phyloP scores from a whole-genome alignment of 2,797 vertebrate genomes.

The Falco cherrug region DNA sequence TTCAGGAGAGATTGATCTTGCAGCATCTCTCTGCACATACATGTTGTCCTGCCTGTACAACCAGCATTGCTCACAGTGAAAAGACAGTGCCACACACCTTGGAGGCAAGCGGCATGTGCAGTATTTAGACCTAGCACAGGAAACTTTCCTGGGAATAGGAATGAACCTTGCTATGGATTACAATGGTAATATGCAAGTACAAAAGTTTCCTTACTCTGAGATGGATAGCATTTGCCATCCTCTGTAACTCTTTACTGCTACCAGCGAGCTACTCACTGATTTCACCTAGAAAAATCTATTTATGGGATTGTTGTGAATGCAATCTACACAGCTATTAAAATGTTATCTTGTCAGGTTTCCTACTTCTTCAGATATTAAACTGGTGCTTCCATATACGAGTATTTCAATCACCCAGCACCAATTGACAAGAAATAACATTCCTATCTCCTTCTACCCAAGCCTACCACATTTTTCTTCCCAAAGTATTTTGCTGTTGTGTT shows the following conservation, averaged over 20 bases:
- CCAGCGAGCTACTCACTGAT: neutral
- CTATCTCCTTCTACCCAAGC: neutral
- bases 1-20: accelerated
- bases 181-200: accelerated
- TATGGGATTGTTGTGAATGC: neutral
- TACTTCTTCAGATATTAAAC: neutral
- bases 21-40: neutral
- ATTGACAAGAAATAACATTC: neutral
- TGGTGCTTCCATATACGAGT: neutral
- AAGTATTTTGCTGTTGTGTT: neutral
- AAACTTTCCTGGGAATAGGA: neutral
- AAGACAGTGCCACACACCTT: too few species aligned
- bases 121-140: too few species aligned
- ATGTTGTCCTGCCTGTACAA: accelerated
- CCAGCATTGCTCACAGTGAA: neutral
- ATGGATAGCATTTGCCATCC: neutral
- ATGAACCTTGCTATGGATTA: neutral
- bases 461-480: neutral
- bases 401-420: neutral
- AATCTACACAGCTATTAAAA: neutral
- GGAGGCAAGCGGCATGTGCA: neutral
- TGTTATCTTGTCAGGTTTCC: neutral
- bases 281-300: neutral
- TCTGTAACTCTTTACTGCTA: accelerated
- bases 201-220: neutral